A percentile compares a stretch with the other conserved stretches of the same genome.
Evolutionary conservation across 2,888 invertebrate species (phyloP).

Genomic region (Dicycla oo): DNA sequence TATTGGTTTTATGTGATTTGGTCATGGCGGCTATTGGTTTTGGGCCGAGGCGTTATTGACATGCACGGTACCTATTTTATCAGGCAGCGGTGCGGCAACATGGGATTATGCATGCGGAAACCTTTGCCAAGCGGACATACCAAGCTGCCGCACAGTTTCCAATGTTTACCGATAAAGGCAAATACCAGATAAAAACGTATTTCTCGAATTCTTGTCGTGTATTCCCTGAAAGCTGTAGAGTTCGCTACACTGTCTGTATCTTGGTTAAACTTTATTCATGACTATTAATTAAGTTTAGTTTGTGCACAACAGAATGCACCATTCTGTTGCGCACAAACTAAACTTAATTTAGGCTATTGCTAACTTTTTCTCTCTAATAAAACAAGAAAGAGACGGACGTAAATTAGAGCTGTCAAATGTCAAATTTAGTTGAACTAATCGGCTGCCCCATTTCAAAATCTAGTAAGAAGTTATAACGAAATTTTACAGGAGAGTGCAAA

Average conservation of each 20-base stretch:
- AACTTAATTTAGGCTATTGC: too few species aligned
- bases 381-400: too few species aligned
- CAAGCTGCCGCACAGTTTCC: conserved; percentile 37
- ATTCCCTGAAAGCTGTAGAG: not conserved
- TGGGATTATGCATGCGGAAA: conserved; percentile 31
- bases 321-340: too few species aligned
- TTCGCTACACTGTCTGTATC: not conserved
- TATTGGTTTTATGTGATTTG: conserved; percentile 29
- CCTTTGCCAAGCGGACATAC: conserved; percentile 27
- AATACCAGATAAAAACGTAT: conserved; percentile 19
- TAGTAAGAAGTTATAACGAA: too few species aligned
- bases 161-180: conserved; percentile 32
- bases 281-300: too few species aligned
- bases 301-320: too few species aligned
- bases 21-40: conserved; percentile 21
- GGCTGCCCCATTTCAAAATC: too few species aligned
- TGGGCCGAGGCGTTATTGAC: conserved; percentile 19
- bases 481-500: too few species aligned
- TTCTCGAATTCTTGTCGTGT: conserved; percentile 2
- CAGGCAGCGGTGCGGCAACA: conserved; percentile 28
- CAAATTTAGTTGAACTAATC: too few species aligned
- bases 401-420: too few species aligned
- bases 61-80: conserved; percentile 18
- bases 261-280: not conserved
- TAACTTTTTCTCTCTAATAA: too few species aligned